phyloP scores from a whole-genome alignment of 2,888 invertebrate genomes.

The Dendrolimus houi region DNA sequence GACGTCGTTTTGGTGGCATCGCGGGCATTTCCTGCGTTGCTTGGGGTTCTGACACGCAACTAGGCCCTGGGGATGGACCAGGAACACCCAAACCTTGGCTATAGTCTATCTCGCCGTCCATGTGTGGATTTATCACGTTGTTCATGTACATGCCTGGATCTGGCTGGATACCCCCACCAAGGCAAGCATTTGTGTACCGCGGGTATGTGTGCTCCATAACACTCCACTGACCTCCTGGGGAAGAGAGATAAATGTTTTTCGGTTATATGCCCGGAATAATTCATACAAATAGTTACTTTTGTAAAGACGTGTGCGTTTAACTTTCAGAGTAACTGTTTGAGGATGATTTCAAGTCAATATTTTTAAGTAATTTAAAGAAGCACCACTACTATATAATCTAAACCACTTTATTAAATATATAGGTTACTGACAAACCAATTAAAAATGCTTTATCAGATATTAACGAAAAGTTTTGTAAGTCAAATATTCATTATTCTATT shows the following conservation, averaged over 20 bases:
- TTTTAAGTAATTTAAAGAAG: too few species aligned
- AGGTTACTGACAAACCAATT: too few species aligned
- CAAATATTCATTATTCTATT: too few species aligned
- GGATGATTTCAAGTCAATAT: too few species aligned
- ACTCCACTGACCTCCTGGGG: conserved; percentile 90
- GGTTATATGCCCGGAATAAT: conserved; percentile 36
- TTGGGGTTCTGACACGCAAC: conserved; percentile 43
- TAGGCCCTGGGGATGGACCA: conserved; percentile 55
- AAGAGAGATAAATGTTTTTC: conserved; percentile 76
- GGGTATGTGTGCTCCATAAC: conserved; percentile 89
- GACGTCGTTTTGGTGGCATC: conserved; percentile 78
- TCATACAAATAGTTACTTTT: conserved; percentile 20
- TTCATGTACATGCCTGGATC: conserved; percentile 77
- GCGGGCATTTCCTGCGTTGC: conserved; percentile 34
- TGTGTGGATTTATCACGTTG: conserved; percentile 60
- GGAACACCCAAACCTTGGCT: conserved; percentile 43
- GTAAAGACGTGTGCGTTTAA: conserved; percentile 13
- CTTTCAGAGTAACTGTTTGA: too few species aligned
- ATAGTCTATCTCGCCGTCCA: conserved; percentile 55
- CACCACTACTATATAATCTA: too few species aligned
- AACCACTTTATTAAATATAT: too few species aligned
- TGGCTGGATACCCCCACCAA: conserved; percentile 75
- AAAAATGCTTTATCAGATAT: too few species aligned
- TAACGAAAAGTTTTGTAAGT: too few species aligned
- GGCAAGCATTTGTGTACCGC: conserved; percentile 82